A percentile compares a stretch with the other conserved stretches of the same genome.
Conservation (phyloP, 2,888 invertebrate genomes). For the Campopleginae sp. region DNA sequence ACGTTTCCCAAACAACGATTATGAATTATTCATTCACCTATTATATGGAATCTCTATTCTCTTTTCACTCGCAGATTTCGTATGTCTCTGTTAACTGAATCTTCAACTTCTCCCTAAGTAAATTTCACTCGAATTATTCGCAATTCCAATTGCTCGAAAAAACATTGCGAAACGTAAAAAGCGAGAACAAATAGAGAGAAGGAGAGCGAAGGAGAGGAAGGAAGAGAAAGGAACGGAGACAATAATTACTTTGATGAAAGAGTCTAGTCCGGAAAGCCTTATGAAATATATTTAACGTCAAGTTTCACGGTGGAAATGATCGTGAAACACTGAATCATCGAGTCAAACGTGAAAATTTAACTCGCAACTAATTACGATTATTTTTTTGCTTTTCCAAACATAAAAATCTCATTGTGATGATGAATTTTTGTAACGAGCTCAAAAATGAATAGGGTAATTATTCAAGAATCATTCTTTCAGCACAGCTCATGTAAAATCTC, state of each 20-base stretch:
- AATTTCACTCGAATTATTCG: slow-evolving; percentile 41
- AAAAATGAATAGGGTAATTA: not conserved
- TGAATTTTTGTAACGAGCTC: not conserved
- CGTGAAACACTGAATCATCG: not conserved
- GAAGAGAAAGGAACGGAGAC: not conserved
- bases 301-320: not conserved
- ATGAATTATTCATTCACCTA: slow-evolving; percentile 64
- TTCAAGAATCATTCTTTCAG: not conserved
- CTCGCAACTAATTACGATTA: not conserved
- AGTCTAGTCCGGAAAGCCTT: not conserved
- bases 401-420: not conserved
- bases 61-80: slow-evolving; percentile 14
- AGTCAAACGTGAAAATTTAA: not conserved
- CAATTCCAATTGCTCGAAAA: not conserved
- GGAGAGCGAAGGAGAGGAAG: not conserved
- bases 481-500: slow-evolving; percentile 7
- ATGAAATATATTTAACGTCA: slow-evolving; percentile 1
- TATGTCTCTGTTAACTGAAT: not conserved
- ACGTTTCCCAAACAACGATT: slow-evolving; percentile 30
- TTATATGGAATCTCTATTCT: slow-evolving; percentile 45
- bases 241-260: not conserved
- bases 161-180: slow-evolving; percentile 6
- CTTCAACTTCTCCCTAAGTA: slow-evolving; percentile 31
- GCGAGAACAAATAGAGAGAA: not conserved
- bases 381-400: not conserved